Percentiles rank a stretch among this genome's conserved stretches.
Evolutionary conservation across 2,113 vertebrate species (phyloP).

Genomic region (Empidonax alnorum): DNA sequence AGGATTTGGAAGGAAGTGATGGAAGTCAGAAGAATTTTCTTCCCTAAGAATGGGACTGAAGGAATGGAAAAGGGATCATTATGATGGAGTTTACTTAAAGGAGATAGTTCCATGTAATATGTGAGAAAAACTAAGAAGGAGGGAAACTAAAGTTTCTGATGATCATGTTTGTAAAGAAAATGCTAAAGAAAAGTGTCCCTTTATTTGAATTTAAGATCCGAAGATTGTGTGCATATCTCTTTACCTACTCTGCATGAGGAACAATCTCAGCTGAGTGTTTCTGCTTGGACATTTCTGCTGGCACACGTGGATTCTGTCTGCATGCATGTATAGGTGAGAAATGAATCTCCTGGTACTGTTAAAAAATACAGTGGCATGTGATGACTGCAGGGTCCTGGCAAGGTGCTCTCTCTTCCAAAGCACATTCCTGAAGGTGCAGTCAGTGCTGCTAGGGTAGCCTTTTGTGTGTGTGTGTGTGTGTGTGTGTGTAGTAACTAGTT

Average conservation of each 20-base stretch:
- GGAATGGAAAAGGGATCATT: background rate
- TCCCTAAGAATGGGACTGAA: background rate
- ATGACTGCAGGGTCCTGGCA: slow-evolving; percentile 36
- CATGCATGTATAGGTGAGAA: background rate
- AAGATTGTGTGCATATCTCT: background rate
- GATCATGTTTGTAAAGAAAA: background rate
- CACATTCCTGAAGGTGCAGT: background rate
- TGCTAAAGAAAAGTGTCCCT: background rate
- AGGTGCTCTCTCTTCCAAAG: background rate
- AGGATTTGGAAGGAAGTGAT: background rate
- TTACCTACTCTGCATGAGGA: background rate
- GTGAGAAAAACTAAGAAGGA: background rate
- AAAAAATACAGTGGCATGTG: background rate
- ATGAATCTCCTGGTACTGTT: background rate
- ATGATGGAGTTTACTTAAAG: background rate
- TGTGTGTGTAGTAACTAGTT: background rate
- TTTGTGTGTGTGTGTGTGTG: background rate
- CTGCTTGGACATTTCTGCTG: background rate
- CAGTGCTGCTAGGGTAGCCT: background rate
- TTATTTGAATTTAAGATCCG: background rate
- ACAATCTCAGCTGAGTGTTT: background rate
- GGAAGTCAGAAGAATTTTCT: background rate
- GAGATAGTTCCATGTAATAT: background rate
- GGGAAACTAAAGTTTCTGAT: background rate
- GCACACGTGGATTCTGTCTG: background rate